phyloP scores from a whole-genome alignment of 2,797 vertebrate genomes.

The Cirrhinus mrigala region DNA sequence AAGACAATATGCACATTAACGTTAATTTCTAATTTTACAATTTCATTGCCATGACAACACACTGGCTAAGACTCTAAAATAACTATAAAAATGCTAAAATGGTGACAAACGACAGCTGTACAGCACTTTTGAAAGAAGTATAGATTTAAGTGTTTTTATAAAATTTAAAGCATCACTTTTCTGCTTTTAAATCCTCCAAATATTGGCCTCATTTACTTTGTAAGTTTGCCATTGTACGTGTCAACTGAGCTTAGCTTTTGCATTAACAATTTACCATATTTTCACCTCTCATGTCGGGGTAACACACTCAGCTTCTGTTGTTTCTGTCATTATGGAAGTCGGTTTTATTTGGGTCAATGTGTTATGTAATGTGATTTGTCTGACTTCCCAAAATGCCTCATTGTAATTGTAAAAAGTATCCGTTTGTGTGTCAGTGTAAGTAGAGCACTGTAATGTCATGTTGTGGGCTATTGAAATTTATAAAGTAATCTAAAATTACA shows the following conservation, averaged over 20 bases:
- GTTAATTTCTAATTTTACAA: background rate
- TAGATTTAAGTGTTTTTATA: background rate
- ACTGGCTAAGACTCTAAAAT: background rate
- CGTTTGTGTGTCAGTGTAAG: background rate
- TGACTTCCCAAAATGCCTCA: background rate
- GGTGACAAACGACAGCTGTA: background rate
- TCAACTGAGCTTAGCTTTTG: slow-evolving; percentile 8
- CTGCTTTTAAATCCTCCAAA: slow-evolving; percentile 13
- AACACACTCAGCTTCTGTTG: background rate
- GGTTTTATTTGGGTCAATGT: slow-evolving; percentile 15
- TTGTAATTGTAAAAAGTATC: background rate
- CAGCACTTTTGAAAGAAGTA: background rate
- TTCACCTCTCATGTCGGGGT: background rate
- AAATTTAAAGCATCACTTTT: background rate
- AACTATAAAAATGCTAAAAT: background rate
- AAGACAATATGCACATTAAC: background rate
- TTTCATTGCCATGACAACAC: background rate
- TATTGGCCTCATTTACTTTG: background rate
- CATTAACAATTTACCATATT: background rate
- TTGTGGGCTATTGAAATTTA: background rate
- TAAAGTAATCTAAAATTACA: background rate
- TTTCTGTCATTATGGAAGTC: background rate
- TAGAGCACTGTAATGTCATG: background rate
- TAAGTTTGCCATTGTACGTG: background rate
- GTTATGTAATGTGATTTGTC: background rate